These are phyloP conservation scores for Anthrax anthrax DNA, from an alignment of 2,888 invertebrate species.

Conservation along the genomic window DNA sequence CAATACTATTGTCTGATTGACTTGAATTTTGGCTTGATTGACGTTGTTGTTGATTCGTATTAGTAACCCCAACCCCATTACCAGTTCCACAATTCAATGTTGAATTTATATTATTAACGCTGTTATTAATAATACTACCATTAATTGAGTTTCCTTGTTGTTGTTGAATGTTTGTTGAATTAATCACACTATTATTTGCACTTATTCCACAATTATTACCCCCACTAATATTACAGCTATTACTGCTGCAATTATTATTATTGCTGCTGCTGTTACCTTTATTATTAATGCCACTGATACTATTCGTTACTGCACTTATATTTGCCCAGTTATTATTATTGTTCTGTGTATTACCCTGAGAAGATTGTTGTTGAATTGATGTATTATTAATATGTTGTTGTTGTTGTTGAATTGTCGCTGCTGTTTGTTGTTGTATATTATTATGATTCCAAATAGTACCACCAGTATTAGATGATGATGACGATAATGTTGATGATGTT, in stretches of 20 bases:
- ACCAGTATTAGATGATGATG: constrained; percentile 16
- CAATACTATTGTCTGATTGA: constrained; percentile 6
- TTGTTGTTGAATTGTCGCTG: constrained; percentile 4
- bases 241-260: constrained; percentile 25
- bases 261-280: constrained; percentile 19
- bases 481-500: constrained; percentile 1
- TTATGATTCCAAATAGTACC: constrained; percentile 17
- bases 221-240: constrained; percentile 8
- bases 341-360: neutral
- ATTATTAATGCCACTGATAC: neutral
- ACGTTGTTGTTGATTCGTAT: constrained; percentile 2
- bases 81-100: neutral
- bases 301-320: neutral
- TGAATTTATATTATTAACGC: neutral
- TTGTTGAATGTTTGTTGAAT: neutral
- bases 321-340: constrained; percentile 3
- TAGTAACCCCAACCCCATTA: constrained; percentile 1
- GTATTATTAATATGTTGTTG: neutral
- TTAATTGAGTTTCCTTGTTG: neutral
- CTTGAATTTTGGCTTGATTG: constrained; percentile 2
- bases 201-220: neutral
- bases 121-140: neutral
- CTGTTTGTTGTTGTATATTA: constrained; percentile 22
- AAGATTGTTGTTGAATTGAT: neutral
- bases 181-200: neutral